Evolutionary conservation across 2,888 invertebrate genomes (phyloP), one percentile per base, ranked within the genome.

Genomic region (Lypha dubia): DNA sequence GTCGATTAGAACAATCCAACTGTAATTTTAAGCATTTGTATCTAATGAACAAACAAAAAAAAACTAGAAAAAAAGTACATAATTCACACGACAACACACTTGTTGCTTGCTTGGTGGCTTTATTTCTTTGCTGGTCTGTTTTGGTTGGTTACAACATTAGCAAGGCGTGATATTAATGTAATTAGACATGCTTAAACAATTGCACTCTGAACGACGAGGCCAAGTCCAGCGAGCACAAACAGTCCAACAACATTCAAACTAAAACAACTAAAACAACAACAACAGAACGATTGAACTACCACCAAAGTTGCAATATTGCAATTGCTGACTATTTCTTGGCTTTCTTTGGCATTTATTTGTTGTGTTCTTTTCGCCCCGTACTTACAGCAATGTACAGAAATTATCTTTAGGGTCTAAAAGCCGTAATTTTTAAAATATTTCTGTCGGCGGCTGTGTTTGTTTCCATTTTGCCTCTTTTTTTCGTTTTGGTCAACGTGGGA

Each of bases 21-120:
- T 63, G 76, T 81, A 70, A 77, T 84, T 84, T 74, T 49, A 75
- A 81, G 63, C 74, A 81, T 84, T 80, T 79, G 28, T 68, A 56
- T 81, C 56, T 58, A 56, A 70, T 62, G 53, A 56, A 70, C 17
- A 53, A 63, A 62, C 71, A 63, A 35, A 35, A 62, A 79, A 63
- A 35, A 35, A 9, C 4, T 0, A 17, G 35, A 51, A 65, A 63
- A 62, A 73, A 58, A 62, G 38, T n/a, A n/a, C 9, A 35, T 32
- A 70, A 60, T 81, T 84, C 84, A 84, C 84, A 84, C 84, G 81
- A 81, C 84, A 81, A 81, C 84, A 81, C 84, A 84, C 84, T 84
- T 84, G 84, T 74, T 81, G 84, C 41, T 58, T 41, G 75, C 70
- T 74, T 74, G 84, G 22, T 49, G 51, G 71, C 71, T 44, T 41